Evolutionary conservation across 2,888 invertebrate species (phyloP), one percentile per base, ranked within the genome.

Genomic region (Abscondita cerata): DNA sequence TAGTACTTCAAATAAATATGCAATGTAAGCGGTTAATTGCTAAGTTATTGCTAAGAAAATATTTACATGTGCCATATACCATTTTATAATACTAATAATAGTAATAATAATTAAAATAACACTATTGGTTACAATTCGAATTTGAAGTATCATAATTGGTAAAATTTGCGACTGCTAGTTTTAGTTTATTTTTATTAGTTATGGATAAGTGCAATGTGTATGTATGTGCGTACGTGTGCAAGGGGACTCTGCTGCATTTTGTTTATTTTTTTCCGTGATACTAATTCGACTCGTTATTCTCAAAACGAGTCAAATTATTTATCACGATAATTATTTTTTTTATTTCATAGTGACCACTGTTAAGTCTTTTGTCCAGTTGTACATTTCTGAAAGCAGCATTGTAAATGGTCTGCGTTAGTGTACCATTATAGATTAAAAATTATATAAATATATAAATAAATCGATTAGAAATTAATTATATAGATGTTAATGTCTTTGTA

Each of bases 401-500:
- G 58, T 73, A 70, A 78, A 78, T 78, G 76, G 72, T 70, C 69
- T 71, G 72, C 72, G 70, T 71, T 70, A 70, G 73, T 76, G 75
- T 77, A 75, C 76, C 73, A 75, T 72, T 72, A 74, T 75, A 76
- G 75, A 66, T 77, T 77, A 75, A 78, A 76, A 79, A 78, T 79
- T 78, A 62, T 65, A 74, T 73, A 75, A 70, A 72, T 72, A 73
- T 72, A 80, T 80, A 80, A 78, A 80, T 79, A 80, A 78, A 79
- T 78, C 77, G 78, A 75, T 73, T 78, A 78, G 77, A 76, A 76
- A 73, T n/a, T 75, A 78, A 78, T 78, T 78, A 78, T 77, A 77
- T 81, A 81, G 80, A 76, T 80, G 80, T 81, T 81, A 81, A 78
- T 77, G 80, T 81, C 80, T 80, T 81, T 81, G 81, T 81, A 81